A percentile compares a stretch with the other conserved stretches of the same genome.
These are phyloP conservation scores for Okamejei kenojei DNA, from an alignment of 2,797 vertebrate species.

Conservation along the genomic window DNA sequence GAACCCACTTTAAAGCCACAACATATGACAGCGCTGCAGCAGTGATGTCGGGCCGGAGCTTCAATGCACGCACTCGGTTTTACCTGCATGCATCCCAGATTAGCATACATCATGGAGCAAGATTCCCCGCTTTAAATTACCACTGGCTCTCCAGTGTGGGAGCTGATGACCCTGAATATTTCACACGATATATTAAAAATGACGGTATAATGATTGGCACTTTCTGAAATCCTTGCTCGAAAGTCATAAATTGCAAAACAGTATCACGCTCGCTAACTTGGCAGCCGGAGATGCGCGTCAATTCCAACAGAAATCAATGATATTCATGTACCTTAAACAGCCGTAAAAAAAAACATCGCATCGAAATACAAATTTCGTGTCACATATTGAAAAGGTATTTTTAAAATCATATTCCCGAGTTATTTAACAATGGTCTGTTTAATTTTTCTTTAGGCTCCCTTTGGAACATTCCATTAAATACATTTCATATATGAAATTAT, in stretches of 20 bases:
- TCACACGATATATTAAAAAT: slow-evolving; percentile 23
- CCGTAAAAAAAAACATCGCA: not conserved
- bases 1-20: slow-evolving; percentile 28
- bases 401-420: not conserved
- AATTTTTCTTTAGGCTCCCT: not conserved
- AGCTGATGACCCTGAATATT: slow-evolving; percentile 20
- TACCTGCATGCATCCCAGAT: slow-evolving; percentile 28
- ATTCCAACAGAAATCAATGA: not conserved
- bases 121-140: not conserved
- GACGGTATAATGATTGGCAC: slow-evolving; percentile 28
- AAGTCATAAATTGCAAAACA: not conserved
- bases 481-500: not conserved
- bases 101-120: not conserved
- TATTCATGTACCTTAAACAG: slow-evolving; percentile 5
- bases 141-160: not conserved
- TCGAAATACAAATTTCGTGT: not conserved
- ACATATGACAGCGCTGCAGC: slow-evolving; percentile 9
- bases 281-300: not conserved
- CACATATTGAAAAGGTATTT: not conserved
- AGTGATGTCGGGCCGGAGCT: not conserved
- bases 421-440: not conserved
- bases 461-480: slow-evolving; percentile 2
- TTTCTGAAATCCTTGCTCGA: not conserved
- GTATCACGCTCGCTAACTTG: not conserved
- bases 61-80: not conserved